Base-by-base conservation (phyloP, 2,113 vertebrate species). In the Taurulus bubalis region DNA sequence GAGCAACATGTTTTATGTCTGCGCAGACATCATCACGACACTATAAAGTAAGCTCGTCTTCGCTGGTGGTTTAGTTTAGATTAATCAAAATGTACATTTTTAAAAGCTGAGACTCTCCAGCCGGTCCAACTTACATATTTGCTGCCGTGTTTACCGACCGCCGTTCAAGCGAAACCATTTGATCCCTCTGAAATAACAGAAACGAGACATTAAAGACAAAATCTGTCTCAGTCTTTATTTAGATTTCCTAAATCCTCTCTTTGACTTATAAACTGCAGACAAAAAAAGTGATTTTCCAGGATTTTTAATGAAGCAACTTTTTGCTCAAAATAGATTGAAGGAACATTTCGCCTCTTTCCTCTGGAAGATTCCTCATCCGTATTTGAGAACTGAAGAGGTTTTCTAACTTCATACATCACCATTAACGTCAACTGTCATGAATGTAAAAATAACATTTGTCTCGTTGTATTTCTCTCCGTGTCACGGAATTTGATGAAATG, bases 41-140 rank as follows among this genome's bases (percentile, higher is more conserved):
- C 72, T 80, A 76, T 79, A 71, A 91, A 86, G 51, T 34, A 36
- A 71, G 16, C 84, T 83, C 64, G 34, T 84, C 73, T 58, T 87
- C 60, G n/a, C 45, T 62, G 73, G 45, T 49, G 51, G 65, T 60
- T 51, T 42, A 8, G 16, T 81, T 65, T 73, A 71, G 77, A 82
- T 75, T 87, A 36, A 92, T 87, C 73, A 71, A 88, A 89, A 80
- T 64, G 47, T 79, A 58, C 72, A 84, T 64, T 80, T 80, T 72
- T 65, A 82, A 87, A 83, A 56, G 65, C 67, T 47, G 53, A 78
- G 71, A 63, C 72, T 83, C 85, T 77, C 67, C 68, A 32, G 67
- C 10, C 24, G 12, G 79, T 91, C 89, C 87, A 91, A 90, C 82
- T 78, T 70, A 91, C 77, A 94, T 93, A 93, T 94, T 94, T 93